These are phyloP conservation scores for Drosophila tsacasi DNA, from an alignment of 1,140 invertebrate genomes.

Conservation along the genomic window DNA sequence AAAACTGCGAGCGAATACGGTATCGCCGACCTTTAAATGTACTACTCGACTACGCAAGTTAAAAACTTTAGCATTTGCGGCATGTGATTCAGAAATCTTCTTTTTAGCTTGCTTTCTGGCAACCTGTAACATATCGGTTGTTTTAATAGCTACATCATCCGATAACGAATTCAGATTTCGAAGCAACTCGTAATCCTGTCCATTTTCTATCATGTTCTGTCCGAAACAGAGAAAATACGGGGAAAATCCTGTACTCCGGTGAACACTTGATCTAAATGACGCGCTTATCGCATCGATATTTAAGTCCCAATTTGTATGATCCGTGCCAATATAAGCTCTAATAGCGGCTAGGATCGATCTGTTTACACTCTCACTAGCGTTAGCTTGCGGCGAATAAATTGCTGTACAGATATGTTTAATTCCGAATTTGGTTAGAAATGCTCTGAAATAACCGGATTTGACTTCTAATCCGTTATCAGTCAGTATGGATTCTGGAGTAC, in stretches of 20 bases:
- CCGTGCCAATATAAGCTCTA: slow-evolving; percentile 19
- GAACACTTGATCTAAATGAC: slow-evolving; percentile 5
- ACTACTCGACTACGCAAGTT: not conserved
- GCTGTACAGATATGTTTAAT: not conserved
- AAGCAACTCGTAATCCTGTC: not conserved
- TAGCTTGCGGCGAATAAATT: too few relatives aligned
- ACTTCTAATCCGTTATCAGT: not conserved
- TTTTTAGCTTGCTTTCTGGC: not conserved
- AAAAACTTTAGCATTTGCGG: not conserved
- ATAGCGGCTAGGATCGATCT: slow-evolving; percentile 8
- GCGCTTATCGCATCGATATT: slow-evolving; percentile 19
- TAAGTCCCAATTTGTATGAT: slow-evolving; percentile 13
- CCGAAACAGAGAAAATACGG: slow-evolving; percentile 23
- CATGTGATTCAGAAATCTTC: not conserved
- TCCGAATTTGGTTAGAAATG: not conserved
- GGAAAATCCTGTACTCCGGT: slow-evolving; percentile 16
- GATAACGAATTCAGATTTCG: slow-evolving; percentile 13
- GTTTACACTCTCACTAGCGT: slow-evolving; percentile 23
- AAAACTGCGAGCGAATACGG: slow-evolving; percentile 17
- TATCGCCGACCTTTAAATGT: slow-evolving; percentile 13
- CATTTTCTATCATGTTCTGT: slow-evolving; percentile 33
- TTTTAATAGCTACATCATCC: slow-evolving; percentile 6
- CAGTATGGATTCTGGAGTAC: not conserved
- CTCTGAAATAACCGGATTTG: too few relatives aligned
- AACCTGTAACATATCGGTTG: not conserved